A percentile compares a stretch with the other conserved stretches of the same genome.
Evolutionary conservation across 2,113 vertebrate species (phyloP).

Genomic region (Varanus salvator): DNA sequence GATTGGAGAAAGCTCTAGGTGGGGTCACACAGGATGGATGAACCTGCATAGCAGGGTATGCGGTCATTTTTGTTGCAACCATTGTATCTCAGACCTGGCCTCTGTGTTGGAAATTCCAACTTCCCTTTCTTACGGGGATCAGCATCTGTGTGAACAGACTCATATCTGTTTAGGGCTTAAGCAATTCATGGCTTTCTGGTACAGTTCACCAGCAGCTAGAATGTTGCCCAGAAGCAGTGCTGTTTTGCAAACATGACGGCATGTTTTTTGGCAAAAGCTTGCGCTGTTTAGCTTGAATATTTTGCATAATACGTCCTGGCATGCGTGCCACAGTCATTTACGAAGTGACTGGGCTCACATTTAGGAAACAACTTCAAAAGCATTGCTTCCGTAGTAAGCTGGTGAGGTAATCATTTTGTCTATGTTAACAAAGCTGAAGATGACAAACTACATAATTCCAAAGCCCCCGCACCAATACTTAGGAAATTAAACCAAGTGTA

Average conservation of each 20-base stretch:
- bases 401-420: slow-evolving; percentile 34
- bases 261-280: not conserved
- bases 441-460: slow-evolving; percentile 51
- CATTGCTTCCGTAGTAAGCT: slow-evolving; percentile 20
- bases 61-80: not conserved
- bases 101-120: no score
- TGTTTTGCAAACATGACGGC: not conserved
- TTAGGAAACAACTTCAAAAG: slow-evolving; percentile 69
- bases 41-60: not conserved
- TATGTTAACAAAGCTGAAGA: slow-evolving; percentile 60
- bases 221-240: not conserved
- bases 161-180: not conserved
- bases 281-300: not conserved
- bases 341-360: slow-evolving; percentile 58
- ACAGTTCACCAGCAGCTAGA: not conserved
- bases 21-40: not conserved
- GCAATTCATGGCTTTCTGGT: not conserved
- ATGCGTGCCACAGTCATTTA: slow-evolving; percentile 57
- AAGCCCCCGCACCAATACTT: slow-evolving; percentile 49
- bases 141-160: not conserved
- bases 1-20: not conserved
- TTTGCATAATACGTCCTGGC: slow-evolving; percentile 36
- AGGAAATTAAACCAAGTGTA: slow-evolving; percentile 63
- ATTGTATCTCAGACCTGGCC: not conserved
- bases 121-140: not conserved